phyloP scores from a whole-genome alignment of 2,888 invertebrate species.

The Cyclophora punctaria region DNA sequence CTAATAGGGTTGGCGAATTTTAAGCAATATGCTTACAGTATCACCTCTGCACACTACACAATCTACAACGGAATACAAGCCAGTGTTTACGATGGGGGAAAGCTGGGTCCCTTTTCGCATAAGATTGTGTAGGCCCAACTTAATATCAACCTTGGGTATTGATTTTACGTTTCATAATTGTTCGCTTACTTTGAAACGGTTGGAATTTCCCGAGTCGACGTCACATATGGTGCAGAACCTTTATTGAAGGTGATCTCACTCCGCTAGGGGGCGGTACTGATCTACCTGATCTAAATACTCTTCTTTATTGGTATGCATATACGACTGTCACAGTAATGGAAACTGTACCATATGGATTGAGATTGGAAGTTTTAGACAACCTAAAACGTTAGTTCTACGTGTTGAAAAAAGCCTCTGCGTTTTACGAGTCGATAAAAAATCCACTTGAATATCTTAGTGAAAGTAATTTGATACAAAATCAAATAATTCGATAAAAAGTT shows the following conservation, averaged over 20 bases:
- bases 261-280: slow-evolving; percentile 38
- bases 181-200: slow-evolving; percentile 15
- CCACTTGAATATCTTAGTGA: too few relatives aligned
- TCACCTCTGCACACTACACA: slow-evolving; percentile 17
- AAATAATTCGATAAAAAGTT: too few relatives aligned
- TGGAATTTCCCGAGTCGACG: slow-evolving; percentile 60
- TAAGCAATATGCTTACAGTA: neutral
- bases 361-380: too few relatives aligned
- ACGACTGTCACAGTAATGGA: slow-evolving; percentile 8
- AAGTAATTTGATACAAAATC: too few relatives aligned
- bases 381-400: too few relatives aligned
- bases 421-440: too few relatives aligned
- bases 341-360: too few relatives aligned
- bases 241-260: slow-evolving; percentile 60
- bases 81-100: slow-evolving; percentile 67
- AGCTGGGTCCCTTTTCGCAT: slow-evolving; percentile 50
- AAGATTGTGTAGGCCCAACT: slow-evolving; percentile 31
- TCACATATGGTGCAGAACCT: slow-evolving; percentile 67
- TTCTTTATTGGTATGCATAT: slow-evolving; percentile 50
- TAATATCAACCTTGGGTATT: slow-evolving; percentile 26
- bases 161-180: slow-evolving; percentile 14
- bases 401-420: too few relatives aligned
- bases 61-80: slow-evolving; percentile 53
- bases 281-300: slow-evolving; percentile 62
- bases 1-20: too few relatives aligned